Evolutionary conservation across 2,797 vertebrate genomes (phyloP).

Genomic region (Zonotrichia albicollis): DNA sequence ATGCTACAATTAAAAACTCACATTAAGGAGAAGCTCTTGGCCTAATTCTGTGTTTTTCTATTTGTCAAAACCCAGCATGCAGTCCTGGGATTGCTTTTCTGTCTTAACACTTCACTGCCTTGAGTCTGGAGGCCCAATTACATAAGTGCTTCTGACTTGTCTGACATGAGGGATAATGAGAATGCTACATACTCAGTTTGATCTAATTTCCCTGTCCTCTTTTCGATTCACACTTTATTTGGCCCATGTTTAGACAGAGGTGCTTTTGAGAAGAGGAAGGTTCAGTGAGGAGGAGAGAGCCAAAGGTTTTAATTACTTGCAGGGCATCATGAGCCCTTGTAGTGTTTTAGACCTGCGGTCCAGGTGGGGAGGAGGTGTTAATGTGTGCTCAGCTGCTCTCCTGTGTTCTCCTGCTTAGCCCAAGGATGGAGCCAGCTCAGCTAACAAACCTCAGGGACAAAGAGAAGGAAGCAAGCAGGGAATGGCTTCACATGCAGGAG

Average conservation of each 20-base stretch:
- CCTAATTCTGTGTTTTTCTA: slow-evolving; percentile 45
- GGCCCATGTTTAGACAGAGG: slow-evolving; percentile 31
- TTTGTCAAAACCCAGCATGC: slow-evolving; percentile 55
- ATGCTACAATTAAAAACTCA: not conserved
- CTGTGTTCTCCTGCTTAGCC: not conserved
- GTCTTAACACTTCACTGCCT: slow-evolving; percentile 67
- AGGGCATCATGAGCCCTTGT: not conserved
- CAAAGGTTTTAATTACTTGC: not conserved
- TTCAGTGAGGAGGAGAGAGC: not conserved
- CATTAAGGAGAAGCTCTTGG: slow-evolving; percentile 16
- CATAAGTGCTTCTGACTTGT: slow-evolving; percentile 56
- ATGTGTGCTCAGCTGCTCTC: not conserved
- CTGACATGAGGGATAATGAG: slow-evolving; percentile 56
- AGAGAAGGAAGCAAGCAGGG: not conserved
- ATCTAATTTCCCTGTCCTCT: slow-evolving; percentile 63
- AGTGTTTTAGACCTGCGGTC: not conserved
- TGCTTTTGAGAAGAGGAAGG: not conserved
- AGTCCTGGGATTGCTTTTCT: slow-evolving; percentile 45
- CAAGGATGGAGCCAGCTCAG: not conserved
- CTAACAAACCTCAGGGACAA: not conserved
- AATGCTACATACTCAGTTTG: slow-evolving; percentile 29
- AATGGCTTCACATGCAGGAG: not conserved
- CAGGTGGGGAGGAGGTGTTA: not conserved
- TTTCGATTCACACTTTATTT: slow-evolving; percentile 40
- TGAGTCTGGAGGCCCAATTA: slow-evolving; percentile 60